These are phyloP conservation scores for Steinernema feltiae DNA, from an alignment of 1,140 invertebrate species.

Conservation along the genomic window DNA sequence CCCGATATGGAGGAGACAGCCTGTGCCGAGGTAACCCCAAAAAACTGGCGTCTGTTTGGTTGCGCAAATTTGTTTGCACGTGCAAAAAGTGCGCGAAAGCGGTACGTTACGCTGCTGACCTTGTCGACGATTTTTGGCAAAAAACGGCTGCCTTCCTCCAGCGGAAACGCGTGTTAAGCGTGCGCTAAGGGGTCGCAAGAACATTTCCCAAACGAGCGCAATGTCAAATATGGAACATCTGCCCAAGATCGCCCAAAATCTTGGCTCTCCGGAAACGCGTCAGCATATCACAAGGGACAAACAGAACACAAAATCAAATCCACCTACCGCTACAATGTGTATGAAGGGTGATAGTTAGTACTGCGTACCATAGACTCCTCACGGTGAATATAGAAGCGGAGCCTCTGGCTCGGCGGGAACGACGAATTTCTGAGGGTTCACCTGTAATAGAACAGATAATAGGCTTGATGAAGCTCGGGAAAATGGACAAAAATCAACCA, in stretches of 20 bases:
- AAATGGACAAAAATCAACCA: background rate
- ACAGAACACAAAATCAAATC: background rate
- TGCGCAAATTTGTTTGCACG: conserved; percentile 1
- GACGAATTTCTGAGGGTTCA: background rate
- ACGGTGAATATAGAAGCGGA: background rate
- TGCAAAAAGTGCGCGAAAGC: background rate
- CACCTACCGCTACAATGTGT: background rate
- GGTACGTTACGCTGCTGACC: background rate
- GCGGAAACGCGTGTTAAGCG: background rate
- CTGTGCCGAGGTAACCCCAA: background rate
- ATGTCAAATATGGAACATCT: background rate
- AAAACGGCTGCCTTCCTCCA: background rate
- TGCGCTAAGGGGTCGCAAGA: background rate
- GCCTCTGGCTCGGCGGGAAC: background rate
- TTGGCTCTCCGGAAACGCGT: no score
- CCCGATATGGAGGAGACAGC: no score
- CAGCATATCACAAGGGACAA: no score
- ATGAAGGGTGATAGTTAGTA: background rate
- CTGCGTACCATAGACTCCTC: background rate
- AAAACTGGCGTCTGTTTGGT: background rate
- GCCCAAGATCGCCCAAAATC: no score
- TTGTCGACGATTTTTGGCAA: background rate
- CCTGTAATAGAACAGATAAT: background rate
- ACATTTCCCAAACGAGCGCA: background rate
- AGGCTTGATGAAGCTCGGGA: background rate